Evolutionary conservation across 1,140 invertebrate species (phyloP), one percentile per base, ranked within the genome.

Genomic region (Drosophila nannoptera): DNA sequence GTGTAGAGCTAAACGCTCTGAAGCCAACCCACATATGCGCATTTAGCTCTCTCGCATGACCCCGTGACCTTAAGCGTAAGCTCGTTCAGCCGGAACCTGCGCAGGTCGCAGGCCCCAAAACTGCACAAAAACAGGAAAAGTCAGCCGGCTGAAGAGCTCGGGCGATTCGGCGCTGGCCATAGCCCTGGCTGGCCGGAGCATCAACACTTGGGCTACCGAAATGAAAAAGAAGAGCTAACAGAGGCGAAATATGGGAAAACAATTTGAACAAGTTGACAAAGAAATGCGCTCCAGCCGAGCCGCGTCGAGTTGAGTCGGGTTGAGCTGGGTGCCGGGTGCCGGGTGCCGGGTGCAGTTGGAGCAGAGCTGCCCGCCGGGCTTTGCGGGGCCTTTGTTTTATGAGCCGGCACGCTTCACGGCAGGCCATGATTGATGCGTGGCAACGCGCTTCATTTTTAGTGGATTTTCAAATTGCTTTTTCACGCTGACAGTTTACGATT

Each of bases 401-500:
- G 80, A 70, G 65, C 72, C 66, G 29, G 52, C 62, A 69, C 64
- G 68, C 63, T 77, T 66, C 68, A 64, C 63, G 68, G 64, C 40
- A 22, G 67, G 60, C 78, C 75, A 76, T 83, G 80, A 83, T 83
- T 84, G 80, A 83, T 83, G 80, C 63, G 80, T 65, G 54, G 32
- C 62, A 56, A 33, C 48, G 56, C 38, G 50, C 40, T 31, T 22
- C 65, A 42, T 63, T 73, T 84, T 83, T 83, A 83, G 80, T 83
- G 80, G 80, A 83, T 83, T 84, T 76, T 59, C 62, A 84, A 83
- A 83, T 84, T 84, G 80, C 80, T 83, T 83, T 83, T 83, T 84
- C 80, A 73, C 76, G 76, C 73, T 84, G 78, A 73, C 78, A 83
- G 78, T 63, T 72, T 75, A 76, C 65, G 73, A 77, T 69, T 73